Conservation (phyloP, 2,113 vertebrate species). For the Copsychus sechellarum region DNA sequence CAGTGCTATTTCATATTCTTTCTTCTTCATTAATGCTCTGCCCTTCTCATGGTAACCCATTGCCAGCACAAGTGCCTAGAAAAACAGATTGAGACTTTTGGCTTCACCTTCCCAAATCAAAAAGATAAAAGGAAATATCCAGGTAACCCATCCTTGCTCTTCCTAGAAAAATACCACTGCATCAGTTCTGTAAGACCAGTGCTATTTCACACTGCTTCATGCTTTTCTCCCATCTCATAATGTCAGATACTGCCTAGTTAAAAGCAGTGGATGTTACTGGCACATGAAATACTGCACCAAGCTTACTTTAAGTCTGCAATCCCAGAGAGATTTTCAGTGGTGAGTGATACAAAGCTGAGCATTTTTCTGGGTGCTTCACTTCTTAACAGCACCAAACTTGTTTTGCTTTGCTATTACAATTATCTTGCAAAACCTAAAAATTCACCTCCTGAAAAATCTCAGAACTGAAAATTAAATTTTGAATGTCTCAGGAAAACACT, state of each 20-base stretch:
- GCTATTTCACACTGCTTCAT: neutral
- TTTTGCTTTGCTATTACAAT: neutral
- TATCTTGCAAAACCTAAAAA: neutral
- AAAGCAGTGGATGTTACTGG: neutral
- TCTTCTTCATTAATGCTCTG: conserved; percentile 92
- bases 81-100: neutral
- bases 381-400: neutral
- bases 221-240: neutral
- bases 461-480: neutral
- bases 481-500: neutral
- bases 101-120: neutral
- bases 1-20: conserved; percentile 85
- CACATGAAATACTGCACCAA: neutral
- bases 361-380: neutral
- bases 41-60: conserved; percentile 98
- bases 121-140: neutral
- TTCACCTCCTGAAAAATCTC: neutral
- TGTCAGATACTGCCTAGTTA: neutral
- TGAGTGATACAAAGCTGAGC: neutral
- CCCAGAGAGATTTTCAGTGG: neutral
- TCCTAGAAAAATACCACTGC: neutral
- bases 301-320: neutral
- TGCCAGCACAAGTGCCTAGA: conserved; percentile 90
- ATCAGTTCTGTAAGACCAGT: neutral
- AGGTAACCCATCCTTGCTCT: neutral